Evolutionary conservation across 2,113 vertebrate species (phyloP).

Genomic region (Alligator sinensis): DNA sequence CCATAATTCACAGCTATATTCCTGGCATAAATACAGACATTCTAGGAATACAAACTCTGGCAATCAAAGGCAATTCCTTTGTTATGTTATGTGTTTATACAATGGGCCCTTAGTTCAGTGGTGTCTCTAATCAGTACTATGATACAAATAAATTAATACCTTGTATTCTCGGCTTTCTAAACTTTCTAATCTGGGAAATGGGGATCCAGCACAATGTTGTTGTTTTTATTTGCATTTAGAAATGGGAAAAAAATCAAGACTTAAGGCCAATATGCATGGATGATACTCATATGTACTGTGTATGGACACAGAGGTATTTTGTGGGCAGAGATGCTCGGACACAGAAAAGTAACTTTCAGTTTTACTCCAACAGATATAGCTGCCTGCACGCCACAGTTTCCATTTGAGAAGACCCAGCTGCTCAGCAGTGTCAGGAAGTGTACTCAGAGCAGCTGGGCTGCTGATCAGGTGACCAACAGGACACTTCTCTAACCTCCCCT

Average conservation of each 20-base stretch:
- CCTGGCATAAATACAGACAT: no score
- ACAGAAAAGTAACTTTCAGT: not conserved
- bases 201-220: not conserved
- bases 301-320: not conserved
- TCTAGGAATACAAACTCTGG: no score
- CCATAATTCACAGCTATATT: no score
- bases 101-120: not conserved
- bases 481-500: not conserved
- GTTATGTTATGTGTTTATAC: not conserved
- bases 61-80: not conserved
- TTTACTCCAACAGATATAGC: fast-evolving
- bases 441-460: fast-evolving
- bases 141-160: not conserved
- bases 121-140: not conserved
- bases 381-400: not conserved
- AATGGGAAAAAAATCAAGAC: not conserved
- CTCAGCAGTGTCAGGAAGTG: not conserved
- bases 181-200: not conserved
- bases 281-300: no score
- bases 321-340: not conserved
- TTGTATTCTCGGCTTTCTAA: not conserved
- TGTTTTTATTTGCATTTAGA: not conserved
- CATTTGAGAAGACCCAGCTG: not conserved
- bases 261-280: not conserved
- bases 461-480: fast-evolving